phyloP scores from a whole-genome alignment of 2,113 vertebrate species.

The Passer domesticus region DNA sequence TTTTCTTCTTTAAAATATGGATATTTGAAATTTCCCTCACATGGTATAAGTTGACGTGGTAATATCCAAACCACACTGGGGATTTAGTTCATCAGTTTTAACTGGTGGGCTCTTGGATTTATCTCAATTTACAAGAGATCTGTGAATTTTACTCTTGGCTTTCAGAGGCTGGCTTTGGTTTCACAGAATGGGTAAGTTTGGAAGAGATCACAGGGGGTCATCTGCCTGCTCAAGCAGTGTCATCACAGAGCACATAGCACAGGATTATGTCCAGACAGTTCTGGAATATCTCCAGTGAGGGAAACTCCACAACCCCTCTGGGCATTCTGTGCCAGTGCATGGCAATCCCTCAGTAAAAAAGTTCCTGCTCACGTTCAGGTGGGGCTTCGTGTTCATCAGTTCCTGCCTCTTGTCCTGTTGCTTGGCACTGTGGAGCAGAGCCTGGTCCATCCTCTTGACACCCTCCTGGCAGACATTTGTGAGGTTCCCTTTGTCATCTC shows the following conservation, averaged over 20 bases:
- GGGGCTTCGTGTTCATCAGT: neutral
- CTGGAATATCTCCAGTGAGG: neutral
- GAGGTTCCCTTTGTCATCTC: neutral
- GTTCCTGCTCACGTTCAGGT: neutral
- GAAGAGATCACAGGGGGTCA: neutral
- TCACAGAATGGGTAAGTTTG: neutral
- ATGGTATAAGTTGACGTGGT: neutral
- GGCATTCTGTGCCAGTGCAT: neutral
- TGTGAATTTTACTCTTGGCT: neutral
- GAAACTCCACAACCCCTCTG: too few species aligned
- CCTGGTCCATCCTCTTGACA: neutral
- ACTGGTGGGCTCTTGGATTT: neutral
- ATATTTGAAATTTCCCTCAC: neutral
- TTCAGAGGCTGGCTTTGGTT: conserved; percentile 1
- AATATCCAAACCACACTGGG: neutral
- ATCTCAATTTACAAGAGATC: neutral
- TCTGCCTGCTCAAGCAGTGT: neutral
- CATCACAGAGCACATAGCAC: neutral
- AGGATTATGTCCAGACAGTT: neutral
- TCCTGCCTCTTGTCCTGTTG: neutral
- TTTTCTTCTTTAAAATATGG: neutral
- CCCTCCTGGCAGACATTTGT: neutral
- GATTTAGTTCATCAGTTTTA: neutral
- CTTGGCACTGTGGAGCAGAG: neutral
- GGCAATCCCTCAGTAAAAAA: neutral